Percentiles rank a stretch among this genome's conserved stretches.
phyloP scores from a whole-genome alignment of 1,140 invertebrate genomes.

The Ruditapes philippinarum region DNA sequence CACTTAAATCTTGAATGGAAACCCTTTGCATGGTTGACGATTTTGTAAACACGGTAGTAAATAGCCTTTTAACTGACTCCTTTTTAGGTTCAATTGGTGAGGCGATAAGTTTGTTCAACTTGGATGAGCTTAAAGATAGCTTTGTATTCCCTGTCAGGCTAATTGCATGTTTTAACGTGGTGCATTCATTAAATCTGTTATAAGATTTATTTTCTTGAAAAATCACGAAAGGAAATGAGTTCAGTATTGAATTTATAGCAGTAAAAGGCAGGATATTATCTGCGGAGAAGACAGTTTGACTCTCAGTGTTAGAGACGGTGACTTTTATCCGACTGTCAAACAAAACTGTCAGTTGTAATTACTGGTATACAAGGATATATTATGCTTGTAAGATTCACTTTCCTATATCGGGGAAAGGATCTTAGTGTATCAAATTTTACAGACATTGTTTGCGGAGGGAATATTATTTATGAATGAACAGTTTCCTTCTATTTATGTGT shows the following conservation, averaged over 20 bases:
- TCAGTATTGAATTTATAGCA: neutral
- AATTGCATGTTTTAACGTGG: slow-evolving; percentile 37
- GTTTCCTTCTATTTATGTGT: no score
- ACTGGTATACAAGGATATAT: neutral
- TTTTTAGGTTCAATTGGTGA: slow-evolving; percentile 23
- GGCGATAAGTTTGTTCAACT: slow-evolving; percentile 37
- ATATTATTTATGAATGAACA: no score
- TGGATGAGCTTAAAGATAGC: slow-evolving; percentile 42
- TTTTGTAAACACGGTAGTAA: slow-evolving; percentile 44
- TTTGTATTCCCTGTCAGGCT: slow-evolving; percentile 30
- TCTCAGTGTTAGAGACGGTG: no score
- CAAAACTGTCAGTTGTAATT: no score
- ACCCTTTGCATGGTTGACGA: slow-evolving; percentile 10
- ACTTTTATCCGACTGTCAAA: neutral
- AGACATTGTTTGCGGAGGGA: no score
- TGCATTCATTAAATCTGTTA: slow-evolving; percentile 24
- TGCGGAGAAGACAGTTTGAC: neutral
- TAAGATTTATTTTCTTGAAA: slow-evolving; percentile 21
- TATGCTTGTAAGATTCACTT: neutral
- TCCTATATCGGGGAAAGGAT: no score
- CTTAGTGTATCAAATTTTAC: no score
- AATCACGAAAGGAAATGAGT: slow-evolving; percentile 30
- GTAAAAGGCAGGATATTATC: slow-evolving; percentile 2
- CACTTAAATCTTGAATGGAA: slow-evolving; percentile 18
- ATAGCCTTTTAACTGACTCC: slow-evolving; percentile 11